phyloP scores from a whole-genome alignment of 2,888 invertebrate species.

The Loripinus fragilis region DNA sequence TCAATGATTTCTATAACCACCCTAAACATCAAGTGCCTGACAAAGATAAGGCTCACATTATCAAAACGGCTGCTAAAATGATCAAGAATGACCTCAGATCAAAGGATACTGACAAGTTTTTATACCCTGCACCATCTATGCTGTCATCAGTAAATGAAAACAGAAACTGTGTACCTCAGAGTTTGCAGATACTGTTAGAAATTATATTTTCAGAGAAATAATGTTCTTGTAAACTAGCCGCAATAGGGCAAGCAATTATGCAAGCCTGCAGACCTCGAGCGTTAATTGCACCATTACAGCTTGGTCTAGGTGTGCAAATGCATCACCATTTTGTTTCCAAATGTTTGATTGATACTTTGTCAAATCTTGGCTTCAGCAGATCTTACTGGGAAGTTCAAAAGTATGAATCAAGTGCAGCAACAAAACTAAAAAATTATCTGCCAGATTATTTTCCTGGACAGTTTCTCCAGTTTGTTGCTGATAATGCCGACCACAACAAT shows the following conservation, averaged over 20 bases:
- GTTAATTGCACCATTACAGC: constrained; percentile 33
- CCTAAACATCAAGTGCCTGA: not conserved
- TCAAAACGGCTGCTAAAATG: constrained; percentile 18
- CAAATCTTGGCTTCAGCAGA: constrained; percentile 18
- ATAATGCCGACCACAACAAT: constrained; percentile 31
- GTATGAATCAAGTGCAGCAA: constrained; percentile 28
- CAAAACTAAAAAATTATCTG: constrained; percentile 3
- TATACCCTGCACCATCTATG: not conserved
- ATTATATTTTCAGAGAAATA: not conserved
- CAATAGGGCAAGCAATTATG: constrained; percentile 36
- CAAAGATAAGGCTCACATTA: constrained; percentile 18
- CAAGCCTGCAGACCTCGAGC: constrained; percentile 43
- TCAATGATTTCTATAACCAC: constrained; percentile 14
- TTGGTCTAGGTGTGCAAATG: constrained; percentile 38
- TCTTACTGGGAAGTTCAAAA: constrained; percentile 24
- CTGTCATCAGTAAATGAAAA: not conserved
- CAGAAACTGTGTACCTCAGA: not conserved
- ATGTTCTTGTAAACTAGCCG: not conserved
- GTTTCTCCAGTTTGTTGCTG: constrained; percentile 30
- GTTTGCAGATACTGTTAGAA: not conserved
- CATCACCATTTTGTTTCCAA: constrained; percentile 31
- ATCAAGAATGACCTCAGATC: not conserved
- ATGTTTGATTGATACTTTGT: constrained; percentile 56
- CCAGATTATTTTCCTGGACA: constrained; percentile 24
- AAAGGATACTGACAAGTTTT: not conserved